Conservation (phyloP, 2,888 invertebrate genomes). For the Euphydryas editha region DNA sequence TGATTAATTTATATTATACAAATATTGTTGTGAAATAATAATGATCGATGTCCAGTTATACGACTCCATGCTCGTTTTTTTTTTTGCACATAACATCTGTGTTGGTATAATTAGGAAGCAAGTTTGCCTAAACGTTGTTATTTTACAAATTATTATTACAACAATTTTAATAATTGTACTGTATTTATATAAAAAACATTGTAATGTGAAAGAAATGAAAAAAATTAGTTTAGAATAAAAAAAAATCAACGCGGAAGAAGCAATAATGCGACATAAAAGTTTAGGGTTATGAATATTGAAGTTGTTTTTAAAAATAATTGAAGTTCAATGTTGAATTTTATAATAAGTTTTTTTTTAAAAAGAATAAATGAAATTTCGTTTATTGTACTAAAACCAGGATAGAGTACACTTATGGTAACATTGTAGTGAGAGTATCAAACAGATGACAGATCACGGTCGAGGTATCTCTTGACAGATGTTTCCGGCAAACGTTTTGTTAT, state of each 20-base stretch:
- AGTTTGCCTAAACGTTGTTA: not conserved
- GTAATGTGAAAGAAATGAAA: too few species aligned
- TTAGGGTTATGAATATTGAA: too few species aligned
- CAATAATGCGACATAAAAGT: too few species aligned
- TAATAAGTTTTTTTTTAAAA: too few species aligned
- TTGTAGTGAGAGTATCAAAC: too few species aligned
- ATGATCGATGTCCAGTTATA: conserved; percentile 40
- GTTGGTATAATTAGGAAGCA: conserved; percentile 18
- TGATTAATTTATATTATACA: conserved; percentile 28
- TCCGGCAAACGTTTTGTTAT: conserved; percentile 26
- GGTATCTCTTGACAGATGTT: conserved; percentile 24
- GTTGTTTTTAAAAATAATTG: too few species aligned
- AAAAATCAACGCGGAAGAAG: too few species aligned
- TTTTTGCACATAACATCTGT: conserved; percentile 37
- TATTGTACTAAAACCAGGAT: not conserved
- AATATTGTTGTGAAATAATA: conserved; percentile 39
- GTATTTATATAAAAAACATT: not conserved
- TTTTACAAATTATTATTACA: not conserved
- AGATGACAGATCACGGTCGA: too few species aligned
- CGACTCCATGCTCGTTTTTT: conserved; percentile 46
- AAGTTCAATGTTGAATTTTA: too few species aligned
- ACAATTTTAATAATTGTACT: not conserved
- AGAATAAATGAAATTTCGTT: too few species aligned
- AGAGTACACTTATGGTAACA: conserved; percentile 23
- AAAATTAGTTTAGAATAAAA: too few species aligned